phyloP scores from a whole-genome alignment of 1,140 invertebrate species.

The Achatina immaculata region DNA sequence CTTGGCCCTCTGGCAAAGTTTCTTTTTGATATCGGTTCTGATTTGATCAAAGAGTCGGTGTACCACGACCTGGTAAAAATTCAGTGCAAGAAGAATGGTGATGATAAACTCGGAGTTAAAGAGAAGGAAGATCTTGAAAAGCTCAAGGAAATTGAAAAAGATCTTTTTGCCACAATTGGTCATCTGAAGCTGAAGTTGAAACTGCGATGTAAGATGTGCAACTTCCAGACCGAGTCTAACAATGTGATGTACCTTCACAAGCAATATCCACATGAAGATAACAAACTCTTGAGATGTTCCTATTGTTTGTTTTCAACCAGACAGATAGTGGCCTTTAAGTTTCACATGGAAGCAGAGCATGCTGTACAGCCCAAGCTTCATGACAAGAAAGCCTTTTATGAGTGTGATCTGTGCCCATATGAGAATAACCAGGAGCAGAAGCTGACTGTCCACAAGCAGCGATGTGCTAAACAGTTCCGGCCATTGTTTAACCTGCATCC shows the following conservation, averaged over 20 bases:
- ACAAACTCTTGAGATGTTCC: conserved; percentile 79
- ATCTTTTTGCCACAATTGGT: conserved; percentile 76
- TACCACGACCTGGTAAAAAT: conserved; percentile 90
- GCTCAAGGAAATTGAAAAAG: conserved; percentile 82
- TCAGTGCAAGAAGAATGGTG: conserved; percentile 82
- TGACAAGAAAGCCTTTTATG: conserved; percentile 87
- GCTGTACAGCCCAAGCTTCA: conserved; percentile 85
- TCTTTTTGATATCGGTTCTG: conserved; percentile 91
- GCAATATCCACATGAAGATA: conserved; percentile 91
- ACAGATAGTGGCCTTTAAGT: conserved; percentile 88
- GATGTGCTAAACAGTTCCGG: conserved; percentile 91
- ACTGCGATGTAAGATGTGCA: conserved; percentile 89
- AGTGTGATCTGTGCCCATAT: conserved; percentile 93
- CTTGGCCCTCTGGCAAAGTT: conserved; percentile 86
- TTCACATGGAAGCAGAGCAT: conserved; percentile 92
- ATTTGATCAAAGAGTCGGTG: conserved; percentile 92
- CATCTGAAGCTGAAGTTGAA: conserved; percentile 84
- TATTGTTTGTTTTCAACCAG: conserved; percentile 88
- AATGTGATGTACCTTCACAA: conserved; percentile 90
- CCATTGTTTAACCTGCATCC: conserved; percentile 87
- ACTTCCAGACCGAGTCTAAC: conserved; percentile 90
- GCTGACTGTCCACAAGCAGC: conserved; percentile 86
- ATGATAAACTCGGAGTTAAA: conserved; percentile 79
- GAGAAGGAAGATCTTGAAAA: conserved; percentile 85
- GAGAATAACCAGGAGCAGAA: conserved; percentile 96